Percentiles rank a stretch among this genome's conserved stretches.
Evolutionary conservation across 2,888 invertebrate species (phyloP).

Genomic region (Dicyrtoma fusca): DNA sequence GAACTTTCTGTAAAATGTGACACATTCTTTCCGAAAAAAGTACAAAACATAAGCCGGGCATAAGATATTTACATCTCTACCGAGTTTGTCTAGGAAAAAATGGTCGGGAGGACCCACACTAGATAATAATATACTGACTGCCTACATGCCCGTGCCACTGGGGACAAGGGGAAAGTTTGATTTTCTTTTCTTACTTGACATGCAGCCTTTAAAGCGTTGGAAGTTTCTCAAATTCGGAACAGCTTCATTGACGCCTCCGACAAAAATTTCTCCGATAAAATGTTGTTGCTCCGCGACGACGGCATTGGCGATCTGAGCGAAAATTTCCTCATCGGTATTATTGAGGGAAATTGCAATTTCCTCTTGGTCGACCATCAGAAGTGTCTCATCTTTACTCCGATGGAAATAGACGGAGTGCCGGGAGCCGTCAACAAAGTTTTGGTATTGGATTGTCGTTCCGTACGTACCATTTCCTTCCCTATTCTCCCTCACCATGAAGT

Average conservation of each 20-base stretch:
- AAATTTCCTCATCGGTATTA: background rate
- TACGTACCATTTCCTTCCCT: constrained; percentile 71
- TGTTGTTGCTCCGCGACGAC: constrained; percentile 33
- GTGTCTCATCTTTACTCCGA: constrained; percentile 73
- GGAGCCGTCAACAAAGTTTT: constrained; percentile 80
- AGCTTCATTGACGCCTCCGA: constrained; percentile 78
- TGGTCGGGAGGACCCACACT: too few species aligned
- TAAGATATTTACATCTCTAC: too few species aligned
- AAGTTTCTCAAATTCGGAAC: constrained; percentile 80
- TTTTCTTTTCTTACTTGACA: constrained; percentile 86
- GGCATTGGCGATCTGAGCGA: constrained; percentile 65
- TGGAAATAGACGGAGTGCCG: constrained; percentile 74
- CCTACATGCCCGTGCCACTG: too few species aligned
- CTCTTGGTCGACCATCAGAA: constrained; percentile 61
- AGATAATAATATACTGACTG: too few species aligned
- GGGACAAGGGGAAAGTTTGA: too few species aligned
- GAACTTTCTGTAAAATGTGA: too few species aligned
- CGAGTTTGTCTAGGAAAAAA: too few species aligned
- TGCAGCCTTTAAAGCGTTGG: constrained; percentile 84
- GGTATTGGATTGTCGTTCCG: constrained; percentile 74
- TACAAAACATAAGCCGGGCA: too few species aligned
- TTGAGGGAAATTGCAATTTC: constrained; percentile 42
- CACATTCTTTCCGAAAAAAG: too few species aligned
- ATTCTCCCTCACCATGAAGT: constrained; percentile 82
- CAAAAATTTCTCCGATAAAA: constrained; percentile 71